These are phyloP conservation scores for Vicugna pacos DNA, from an alignment of 2,113 vertebrate genomes.

Conservation along the genomic window DNA sequence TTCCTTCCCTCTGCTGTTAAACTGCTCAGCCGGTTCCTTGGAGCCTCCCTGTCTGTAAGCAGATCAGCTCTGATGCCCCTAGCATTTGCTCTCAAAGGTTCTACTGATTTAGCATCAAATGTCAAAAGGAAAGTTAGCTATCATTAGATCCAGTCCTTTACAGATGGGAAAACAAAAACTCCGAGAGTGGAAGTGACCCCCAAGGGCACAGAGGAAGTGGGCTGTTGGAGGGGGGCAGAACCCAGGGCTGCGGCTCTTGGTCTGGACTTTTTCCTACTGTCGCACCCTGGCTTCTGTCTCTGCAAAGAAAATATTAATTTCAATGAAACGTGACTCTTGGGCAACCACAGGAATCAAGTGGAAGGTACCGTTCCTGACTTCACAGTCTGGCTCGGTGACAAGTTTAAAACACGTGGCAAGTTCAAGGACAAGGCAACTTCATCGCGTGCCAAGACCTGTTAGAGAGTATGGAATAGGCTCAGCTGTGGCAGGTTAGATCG, in stretches of 20 bases:
- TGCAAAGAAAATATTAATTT: neutral
- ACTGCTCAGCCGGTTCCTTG: neutral
- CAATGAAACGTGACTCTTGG: neutral
- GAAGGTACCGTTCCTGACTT: neutral
- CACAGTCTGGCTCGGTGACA: neutral
- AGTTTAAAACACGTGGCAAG: neutral
- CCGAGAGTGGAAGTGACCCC: neutral
- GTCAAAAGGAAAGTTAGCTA: neutral
- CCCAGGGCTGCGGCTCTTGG: neutral
- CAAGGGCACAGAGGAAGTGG: neutral
- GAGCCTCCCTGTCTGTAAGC: neutral
- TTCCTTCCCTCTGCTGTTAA: neutral
- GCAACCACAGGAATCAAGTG: neutral
- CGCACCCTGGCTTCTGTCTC: neutral
- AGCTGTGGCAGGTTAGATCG: neutral
- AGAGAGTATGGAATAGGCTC: neutral
- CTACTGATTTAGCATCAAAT: slow-evolving; percentile 15
- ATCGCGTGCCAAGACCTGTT: neutral
- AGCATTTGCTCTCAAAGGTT: neutral
- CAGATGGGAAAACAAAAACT: neutral
- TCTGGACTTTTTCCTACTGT: neutral
- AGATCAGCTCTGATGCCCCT: neutral
- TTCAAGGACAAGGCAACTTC: neutral
- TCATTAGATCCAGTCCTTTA: neutral
- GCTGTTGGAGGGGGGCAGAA: accelerated